Evolutionary conservation across 2,113 vertebrate genomes (phyloP).

Genomic region (Perognathus longimembris): DNA sequence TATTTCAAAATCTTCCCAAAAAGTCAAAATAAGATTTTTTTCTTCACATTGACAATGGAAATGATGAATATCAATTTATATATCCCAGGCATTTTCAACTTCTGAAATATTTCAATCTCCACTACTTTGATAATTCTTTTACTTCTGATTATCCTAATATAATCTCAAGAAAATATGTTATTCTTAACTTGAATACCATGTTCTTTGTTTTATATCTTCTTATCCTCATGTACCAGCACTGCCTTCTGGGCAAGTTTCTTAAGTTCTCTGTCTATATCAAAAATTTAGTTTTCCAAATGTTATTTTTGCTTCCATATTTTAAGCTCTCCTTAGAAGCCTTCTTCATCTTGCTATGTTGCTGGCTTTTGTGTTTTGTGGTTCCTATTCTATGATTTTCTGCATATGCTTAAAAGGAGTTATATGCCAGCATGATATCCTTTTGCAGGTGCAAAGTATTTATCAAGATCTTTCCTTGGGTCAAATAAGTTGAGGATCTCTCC

Average conservation of each 20-base stretch:
- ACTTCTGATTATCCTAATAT: background rate
- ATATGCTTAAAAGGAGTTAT: background rate
- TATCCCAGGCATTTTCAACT: background rate
- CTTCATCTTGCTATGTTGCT: background rate
- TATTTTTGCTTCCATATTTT: constrained; percentile 23
- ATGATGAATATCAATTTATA: background rate
- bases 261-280: background rate
- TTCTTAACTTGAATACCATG: background rate
- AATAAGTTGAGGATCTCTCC: background rate
- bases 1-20: constrained; percentile 11
- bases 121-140: background rate
- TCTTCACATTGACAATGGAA: background rate
- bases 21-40: background rate
- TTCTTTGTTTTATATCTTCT: background rate
- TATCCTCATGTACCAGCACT: background rate
- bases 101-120: background rate
- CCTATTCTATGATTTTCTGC: background rate
- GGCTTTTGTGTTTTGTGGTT: background rate
- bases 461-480: background rate
- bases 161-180: background rate
- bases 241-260: background rate
- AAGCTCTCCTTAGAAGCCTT: background rate
- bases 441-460: background rate
- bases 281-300: background rate
- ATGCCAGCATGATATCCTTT: background rate